phyloP scores from a whole-genome alignment of 2,113 vertebrate genomes.

The Coptodon rendalli region DNA sequence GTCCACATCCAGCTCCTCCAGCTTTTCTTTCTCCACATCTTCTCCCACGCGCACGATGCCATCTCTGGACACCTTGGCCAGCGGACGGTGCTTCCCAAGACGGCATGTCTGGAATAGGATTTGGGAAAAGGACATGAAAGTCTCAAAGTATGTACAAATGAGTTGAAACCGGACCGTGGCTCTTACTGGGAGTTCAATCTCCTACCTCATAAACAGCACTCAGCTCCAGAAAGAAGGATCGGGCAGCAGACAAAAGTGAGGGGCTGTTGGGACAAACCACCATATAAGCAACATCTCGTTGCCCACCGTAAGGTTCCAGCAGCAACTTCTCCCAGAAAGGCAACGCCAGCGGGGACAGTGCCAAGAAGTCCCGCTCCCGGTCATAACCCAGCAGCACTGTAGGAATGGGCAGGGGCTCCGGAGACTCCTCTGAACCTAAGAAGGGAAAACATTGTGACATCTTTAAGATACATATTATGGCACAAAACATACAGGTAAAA shows the following conservation, averaged over 20 bases:
- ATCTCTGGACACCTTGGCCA: slow-evolving; percentile 90
- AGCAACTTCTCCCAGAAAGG: slow-evolving; percentile 97
- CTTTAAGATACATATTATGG: not conserved
- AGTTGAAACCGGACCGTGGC: not conserved
- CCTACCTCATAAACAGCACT: slow-evolving; percentile 94
- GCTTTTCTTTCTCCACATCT: slow-evolving; percentile 71
- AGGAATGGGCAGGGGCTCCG: slow-evolving; percentile 91
- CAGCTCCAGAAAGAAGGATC: slow-evolving; percentile 94
- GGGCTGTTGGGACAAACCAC: slow-evolving; percentile 95
- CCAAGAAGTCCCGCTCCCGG: slow-evolving; percentile 93
- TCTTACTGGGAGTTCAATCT: not conserved
- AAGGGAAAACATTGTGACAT: not conserved
- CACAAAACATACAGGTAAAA: not conserved
- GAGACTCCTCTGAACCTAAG: slow-evolving; percentile 92
- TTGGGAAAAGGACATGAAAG: not conserved
- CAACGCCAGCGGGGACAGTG: slow-evolving; percentile 90
- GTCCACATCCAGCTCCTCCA: slow-evolving; percentile 81
- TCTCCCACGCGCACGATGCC: slow-evolving; percentile 88
- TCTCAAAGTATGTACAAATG: not conserved
- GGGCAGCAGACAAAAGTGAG: slow-evolving; percentile 87
- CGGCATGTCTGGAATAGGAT: slow-evolving; percentile 82
- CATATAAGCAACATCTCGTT: slow-evolving; percentile 90
- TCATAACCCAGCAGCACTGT: slow-evolving; percentile 94
- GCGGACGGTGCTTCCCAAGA: slow-evolving; percentile 92
- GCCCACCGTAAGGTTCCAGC: slow-evolving; percentile 91